Conservation (phyloP, 2,797 vertebrate species). For the Coilia nasus region DNA sequence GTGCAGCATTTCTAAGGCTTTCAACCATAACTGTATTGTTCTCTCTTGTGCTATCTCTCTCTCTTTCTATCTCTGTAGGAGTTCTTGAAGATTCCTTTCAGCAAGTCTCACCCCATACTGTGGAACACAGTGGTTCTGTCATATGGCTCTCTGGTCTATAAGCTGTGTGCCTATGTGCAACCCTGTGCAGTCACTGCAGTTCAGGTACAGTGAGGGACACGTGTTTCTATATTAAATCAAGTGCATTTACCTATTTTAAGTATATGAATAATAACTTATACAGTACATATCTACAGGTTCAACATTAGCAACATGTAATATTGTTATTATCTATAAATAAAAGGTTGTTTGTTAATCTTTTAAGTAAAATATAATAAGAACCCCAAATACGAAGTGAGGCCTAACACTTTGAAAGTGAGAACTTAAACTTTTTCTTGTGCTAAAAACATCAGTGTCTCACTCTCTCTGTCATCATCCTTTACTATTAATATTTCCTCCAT, state of each 20-base stretch:
- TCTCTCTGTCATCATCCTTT: too few relatives aligned
- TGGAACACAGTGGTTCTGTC: constrained; percentile 73
- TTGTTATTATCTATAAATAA: too few relatives aligned
- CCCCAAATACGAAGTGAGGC: too few relatives aligned
- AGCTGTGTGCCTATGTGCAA: constrained; percentile 70
- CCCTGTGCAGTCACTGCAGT: constrained; percentile 73
- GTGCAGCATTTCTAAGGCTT: too few relatives aligned
- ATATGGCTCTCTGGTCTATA: constrained; percentile 82
- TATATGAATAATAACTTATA: neutral
- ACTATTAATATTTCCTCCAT: constrained; percentile 19
- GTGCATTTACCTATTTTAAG: neutral
- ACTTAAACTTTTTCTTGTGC: too few relatives aligned
- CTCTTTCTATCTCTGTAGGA: constrained; percentile 64
- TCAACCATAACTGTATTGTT: too few relatives aligned
- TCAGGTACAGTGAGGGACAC: constrained; percentile 71
- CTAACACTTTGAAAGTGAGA: too few relatives aligned
- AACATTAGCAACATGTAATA: too few relatives aligned
- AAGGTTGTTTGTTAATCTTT: too few relatives aligned
- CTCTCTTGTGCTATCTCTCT: constrained; percentile 12
- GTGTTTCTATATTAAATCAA: neutral
- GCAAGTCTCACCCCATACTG: constrained; percentile 63
- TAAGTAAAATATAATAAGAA: too few relatives aligned
- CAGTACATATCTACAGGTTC: too few relatives aligned
- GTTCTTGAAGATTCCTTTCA: constrained; percentile 71
- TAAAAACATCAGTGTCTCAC: too few relatives aligned